Conservation (phyloP, 2,113 vertebrate genomes). For the Stegostoma tigrinum region DNA sequence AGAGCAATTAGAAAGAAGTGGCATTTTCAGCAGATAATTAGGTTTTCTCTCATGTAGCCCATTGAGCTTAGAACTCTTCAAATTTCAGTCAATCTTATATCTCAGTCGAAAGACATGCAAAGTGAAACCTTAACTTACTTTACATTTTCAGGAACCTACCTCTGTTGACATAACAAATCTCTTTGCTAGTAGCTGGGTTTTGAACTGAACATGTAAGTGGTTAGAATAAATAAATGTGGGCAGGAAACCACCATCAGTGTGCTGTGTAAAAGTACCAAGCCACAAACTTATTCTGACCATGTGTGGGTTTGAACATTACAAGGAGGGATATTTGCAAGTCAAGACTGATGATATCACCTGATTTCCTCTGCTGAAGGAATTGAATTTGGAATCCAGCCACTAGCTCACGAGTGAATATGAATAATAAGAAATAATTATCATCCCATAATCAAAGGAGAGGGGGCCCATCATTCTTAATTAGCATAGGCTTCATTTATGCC, state of each 20-base stretch:
- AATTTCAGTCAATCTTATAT: constrained; percentile 38
- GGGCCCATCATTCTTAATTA: constrained; percentile 55
- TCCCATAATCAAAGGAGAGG: constrained; percentile 44
- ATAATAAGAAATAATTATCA: constrained; percentile 58
- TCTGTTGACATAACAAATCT: constrained; percentile 57
- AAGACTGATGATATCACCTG: constrained; percentile 42
- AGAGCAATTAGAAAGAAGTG: constrained; percentile 44
- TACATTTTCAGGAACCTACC: constrained; percentile 57
- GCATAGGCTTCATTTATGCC: constrained; percentile 42
- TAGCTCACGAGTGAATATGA: constrained; percentile 56
- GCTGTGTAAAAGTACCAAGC: background rate
- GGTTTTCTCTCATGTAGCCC: constrained; percentile 42
- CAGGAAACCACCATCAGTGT: constrained; percentile 37
- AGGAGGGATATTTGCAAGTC: background rate
- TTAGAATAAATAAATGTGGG: constrained; percentile 66
- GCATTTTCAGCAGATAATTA: constrained; percentile 44
- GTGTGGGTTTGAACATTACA: background rate
- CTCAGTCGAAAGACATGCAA: constrained; percentile 50
- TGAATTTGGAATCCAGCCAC: constrained; percentile 54
- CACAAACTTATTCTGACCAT: background rate
- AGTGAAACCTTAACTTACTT: constrained; percentile 49
- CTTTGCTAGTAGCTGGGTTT: constrained; percentile 68
- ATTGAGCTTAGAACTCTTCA: constrained; percentile 42
- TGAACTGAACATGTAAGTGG: constrained; percentile 70
- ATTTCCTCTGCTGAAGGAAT: constrained; percentile 48